phyloP scores from a whole-genome alignment of 2,113 vertebrate genomes.

The Speoplatyrhinus poulsoni region DNA sequence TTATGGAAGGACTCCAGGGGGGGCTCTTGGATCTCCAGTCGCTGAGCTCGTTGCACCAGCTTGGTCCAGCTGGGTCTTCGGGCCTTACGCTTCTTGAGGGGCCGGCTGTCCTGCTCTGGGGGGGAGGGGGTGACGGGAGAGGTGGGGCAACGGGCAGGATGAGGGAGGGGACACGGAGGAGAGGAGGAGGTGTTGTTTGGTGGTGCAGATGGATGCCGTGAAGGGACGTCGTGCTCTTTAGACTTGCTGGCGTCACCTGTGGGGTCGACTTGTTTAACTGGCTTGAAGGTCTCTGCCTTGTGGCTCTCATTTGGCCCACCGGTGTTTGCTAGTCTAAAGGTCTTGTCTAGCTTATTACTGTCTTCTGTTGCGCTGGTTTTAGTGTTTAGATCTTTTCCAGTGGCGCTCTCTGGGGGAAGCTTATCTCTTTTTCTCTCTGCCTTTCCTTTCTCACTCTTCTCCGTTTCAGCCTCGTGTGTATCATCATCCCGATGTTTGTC shows the following conservation, averaged over 20 bases:
- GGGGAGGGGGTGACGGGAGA: conserved; percentile 46
- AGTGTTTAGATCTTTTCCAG: conserved; percentile 37
- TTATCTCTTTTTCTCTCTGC: conserved; percentile 51
- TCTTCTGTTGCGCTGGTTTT: conserved; percentile 45
- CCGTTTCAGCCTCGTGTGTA: conserved; percentile 34
- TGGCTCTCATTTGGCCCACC: conserved; percentile 43
- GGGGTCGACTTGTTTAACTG: conserved; percentile 52
- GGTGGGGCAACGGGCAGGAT: conserved; percentile 38
- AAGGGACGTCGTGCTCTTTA: conserved; percentile 62
- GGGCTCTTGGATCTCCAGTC: conserved; percentile 59
- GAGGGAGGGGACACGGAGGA: conserved; percentile 30
- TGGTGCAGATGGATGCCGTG: conserved; percentile 51
- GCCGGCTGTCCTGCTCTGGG: conserved; percentile 80
- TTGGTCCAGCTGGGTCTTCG: conserved; percentile 90
- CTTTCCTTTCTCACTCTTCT: conserved; percentile 45
- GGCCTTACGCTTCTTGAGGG: conserved; percentile 89
- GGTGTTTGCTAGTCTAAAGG: conserved; percentile 27
- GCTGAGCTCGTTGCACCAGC: conserved; percentile 78
- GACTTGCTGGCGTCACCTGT: conserved; percentile 64
- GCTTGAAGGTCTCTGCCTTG: conserved; percentile 43
- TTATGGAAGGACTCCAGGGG: conserved; percentile 54
- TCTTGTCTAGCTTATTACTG: conserved; percentile 40
- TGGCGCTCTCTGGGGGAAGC: conserved; percentile 42
- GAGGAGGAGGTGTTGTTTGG: conserved; percentile 45
- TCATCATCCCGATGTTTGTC: conserved; percentile 44